Evolutionary conservation across 1,140 invertebrate genomes (phyloP).

Genomic region (Zaprionus kolodkinae): DNA sequence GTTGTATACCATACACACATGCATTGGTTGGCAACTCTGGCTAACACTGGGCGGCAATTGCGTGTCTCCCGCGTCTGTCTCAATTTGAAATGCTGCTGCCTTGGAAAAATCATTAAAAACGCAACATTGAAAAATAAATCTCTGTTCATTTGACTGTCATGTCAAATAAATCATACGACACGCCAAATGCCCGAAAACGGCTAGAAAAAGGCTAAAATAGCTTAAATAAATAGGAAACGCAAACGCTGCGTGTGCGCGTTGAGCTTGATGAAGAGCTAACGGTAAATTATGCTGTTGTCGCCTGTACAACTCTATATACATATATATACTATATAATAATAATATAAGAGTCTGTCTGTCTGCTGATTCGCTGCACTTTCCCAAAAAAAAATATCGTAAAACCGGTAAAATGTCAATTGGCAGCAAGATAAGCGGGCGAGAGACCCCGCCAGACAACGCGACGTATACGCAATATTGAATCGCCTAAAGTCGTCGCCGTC

Average conservation of each 20-base stretch:
- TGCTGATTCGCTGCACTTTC: constrained; percentile 63
- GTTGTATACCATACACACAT: no score
- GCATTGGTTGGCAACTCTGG: constrained; percentile 4
- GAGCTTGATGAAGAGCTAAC: constrained; percentile 70
- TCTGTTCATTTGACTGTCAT: constrained; percentile 76
- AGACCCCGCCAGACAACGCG: constrained; percentile 25
- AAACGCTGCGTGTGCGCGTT: constrained; percentile 12
- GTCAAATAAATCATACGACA: constrained; percentile 79
- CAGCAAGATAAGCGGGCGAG: constrained; percentile 45
- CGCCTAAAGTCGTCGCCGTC: constrained; percentile 34
- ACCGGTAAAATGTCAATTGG: constrained; percentile 57
- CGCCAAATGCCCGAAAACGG: constrained; percentile 58
- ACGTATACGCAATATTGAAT: constrained; percentile 70
- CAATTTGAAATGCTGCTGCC: constrained; percentile 39
- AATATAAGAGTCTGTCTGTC: constrained; percentile 25
- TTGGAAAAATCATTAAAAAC: constrained; percentile 68
- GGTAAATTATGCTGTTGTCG: constrained; percentile 77
- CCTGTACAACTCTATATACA: constrained; percentile 14
- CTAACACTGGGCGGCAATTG: constrained; percentile 44
- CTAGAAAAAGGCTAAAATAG: constrained; percentile 10
- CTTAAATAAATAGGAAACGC: constrained; percentile 29
- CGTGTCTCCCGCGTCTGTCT: constrained; percentile 38
- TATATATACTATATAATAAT: not conserved
- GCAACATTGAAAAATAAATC: constrained; percentile 74
- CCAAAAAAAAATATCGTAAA: constrained; percentile 62